Evolutionary conservation across 2,888 invertebrate species (phyloP), one percentile per base, ranked within the genome.

Genomic region (Scaptomyza parva): DNA sequence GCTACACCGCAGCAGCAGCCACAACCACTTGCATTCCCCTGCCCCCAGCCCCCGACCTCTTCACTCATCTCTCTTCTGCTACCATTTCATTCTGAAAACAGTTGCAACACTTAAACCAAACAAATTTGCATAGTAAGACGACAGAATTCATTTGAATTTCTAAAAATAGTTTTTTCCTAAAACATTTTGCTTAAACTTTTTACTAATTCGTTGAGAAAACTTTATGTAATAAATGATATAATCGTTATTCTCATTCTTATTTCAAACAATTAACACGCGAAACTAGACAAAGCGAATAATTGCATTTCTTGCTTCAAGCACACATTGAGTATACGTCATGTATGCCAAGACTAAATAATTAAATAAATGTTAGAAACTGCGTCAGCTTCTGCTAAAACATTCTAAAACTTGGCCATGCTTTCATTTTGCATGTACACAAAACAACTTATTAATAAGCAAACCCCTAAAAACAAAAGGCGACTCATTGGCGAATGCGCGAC

Each of bases 251-350:
- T 12, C 12, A 30, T 3, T 2, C 11, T 39, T 39, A 3, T 18
- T 39, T 22, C 11, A 7, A 7, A 12, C 11, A 12, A 7, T 20
- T 12, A 6, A 2, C 18, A 30, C 28, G 9, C 28, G 28, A 28
- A 28, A 28, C 9, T 28, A n/a, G 20, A 26, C 26, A 44, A 12
- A 2, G 11, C 8, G 8, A 18, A n/a, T 9, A 22, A 35, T 48
- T 22, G 6, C 2, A 7, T 22, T n/a, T 11, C 9, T 1, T 14
- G 24, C 22, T 26, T 18, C 12, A 18, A 14, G 18, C 41, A 58
- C 48, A 45, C 50, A 30, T 55, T 53, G 44, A 59, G 59, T 28
- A 72, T 63, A 69, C 69, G 69, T 58, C 57, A 58, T 37, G 58
- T 45, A 8, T 11, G 26, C 14, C 9, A 7, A 14, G 44, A 2